Evolutionary conservation across 2,888 invertebrate species (phyloP).

Genomic region (Pardosa pseudoannulata): DNA sequence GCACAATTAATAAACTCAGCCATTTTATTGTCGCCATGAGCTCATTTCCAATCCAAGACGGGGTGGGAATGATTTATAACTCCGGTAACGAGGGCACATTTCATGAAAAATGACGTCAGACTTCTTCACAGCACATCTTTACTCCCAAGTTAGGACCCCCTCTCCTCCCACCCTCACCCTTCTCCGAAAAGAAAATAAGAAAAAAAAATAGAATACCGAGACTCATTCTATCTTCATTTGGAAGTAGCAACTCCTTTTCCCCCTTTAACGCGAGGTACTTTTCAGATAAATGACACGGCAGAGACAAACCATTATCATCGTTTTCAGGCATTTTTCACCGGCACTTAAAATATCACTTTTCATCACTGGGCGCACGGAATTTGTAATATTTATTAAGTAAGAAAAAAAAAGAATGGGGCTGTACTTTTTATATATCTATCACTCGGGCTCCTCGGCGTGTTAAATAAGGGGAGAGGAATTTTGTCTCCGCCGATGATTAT

Average conservation of each 20-base stretch:
- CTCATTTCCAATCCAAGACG: neutral
- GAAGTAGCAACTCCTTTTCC: neutral
- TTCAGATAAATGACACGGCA: slow-evolving; percentile 43
- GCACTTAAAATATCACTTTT: slow-evolving; percentile 49
- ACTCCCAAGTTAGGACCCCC: no score
- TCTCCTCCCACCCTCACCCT: neutral
- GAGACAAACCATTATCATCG: slow-evolving; percentile 53
- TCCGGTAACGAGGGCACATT: neutral
- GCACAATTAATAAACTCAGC: no score
- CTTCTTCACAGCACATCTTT: neutral
- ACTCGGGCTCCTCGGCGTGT: neutral
- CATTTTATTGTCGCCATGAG: neutral
- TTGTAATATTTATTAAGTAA: slow-evolving; percentile 44
- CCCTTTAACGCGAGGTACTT: neutral
- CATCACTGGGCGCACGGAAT: slow-evolving; percentile 27
- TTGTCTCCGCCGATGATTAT: slow-evolving; percentile 21
- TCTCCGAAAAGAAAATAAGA: neutral
- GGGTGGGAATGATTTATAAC: neutral
- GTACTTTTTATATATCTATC: neutral
- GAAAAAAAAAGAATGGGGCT: neutral
- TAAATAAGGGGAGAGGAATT: slow-evolving; percentile 19
- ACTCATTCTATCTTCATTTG: slow-evolving; percentile 36
- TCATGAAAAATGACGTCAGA: slow-evolving; percentile 8
- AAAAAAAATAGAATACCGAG: neutral
- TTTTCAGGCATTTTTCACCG: slow-evolving; percentile 46